Percentiles rank a stretch among this genome's conserved stretches.
Evolutionary conservation across 2,888 invertebrate genomes (phyloP).

Genomic region (Meiosimyza platycephala): DNA sequence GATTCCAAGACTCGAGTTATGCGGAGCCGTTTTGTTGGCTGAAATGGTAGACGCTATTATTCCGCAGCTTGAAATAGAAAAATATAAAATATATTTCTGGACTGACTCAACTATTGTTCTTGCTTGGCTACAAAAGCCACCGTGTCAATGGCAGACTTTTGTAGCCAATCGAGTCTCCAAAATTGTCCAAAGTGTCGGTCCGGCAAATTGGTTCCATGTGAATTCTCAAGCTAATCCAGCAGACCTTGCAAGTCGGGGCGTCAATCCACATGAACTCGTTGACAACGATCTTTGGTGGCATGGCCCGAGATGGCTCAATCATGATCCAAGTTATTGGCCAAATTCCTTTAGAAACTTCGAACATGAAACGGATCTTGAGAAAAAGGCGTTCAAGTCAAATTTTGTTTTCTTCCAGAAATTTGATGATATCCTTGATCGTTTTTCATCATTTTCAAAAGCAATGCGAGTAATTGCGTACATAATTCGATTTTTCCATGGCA

Average conservation of each 20-base stretch:
- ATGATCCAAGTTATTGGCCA: not conserved
- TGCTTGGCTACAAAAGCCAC: constrained; percentile 14
- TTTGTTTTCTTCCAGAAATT: not conserved
- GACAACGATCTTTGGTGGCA: not conserved
- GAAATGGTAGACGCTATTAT: no score
- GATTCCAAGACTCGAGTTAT: no score
- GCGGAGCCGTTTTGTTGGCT: no score
- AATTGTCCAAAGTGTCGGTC: constrained; percentile 1
- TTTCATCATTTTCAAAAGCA: constrained; percentile 21
- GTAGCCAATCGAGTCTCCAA: constrained; percentile 25
- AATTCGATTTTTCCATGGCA: constrained; percentile 23
- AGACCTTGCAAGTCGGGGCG: not conserved
- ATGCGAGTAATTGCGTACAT: constrained; percentile 28
- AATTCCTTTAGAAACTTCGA: not conserved
- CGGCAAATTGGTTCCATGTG: not conserved
- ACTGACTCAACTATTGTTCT: constrained; percentile 13
- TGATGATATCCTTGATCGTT: constrained; percentile 7
- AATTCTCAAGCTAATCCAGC: not conserved
- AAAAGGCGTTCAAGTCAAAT: not conserved
- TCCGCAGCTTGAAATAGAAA: no score
- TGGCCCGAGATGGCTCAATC: constrained; percentile 1
- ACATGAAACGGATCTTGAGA: not conserved
- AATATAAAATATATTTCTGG: no score
- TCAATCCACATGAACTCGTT: not conserved
- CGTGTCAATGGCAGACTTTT: constrained; percentile 18